Evolutionary conservation across 2,888 invertebrate genomes (phyloP).

Genomic region (Eugnorisma glareosa): DNA sequence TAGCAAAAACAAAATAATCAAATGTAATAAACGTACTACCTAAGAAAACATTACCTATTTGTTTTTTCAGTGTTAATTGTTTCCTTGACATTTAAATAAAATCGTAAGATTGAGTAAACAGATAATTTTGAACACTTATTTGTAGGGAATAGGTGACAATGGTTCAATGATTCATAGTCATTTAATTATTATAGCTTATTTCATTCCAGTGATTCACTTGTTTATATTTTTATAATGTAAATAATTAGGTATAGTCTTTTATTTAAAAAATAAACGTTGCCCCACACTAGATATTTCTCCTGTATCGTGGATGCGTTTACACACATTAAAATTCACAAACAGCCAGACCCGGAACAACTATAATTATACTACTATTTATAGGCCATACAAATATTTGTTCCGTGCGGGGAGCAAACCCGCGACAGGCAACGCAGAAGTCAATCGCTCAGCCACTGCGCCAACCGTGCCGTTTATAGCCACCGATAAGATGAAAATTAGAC

Average conservation of each 20-base stretch:
- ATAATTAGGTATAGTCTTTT: too few relatives aligned
- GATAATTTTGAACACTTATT: neutral
- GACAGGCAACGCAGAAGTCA: too few relatives aligned
- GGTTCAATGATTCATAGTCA: neutral
- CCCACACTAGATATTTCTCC: too few relatives aligned
- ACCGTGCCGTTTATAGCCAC: neutral
- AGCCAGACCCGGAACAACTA: too few relatives aligned
- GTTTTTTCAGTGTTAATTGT: neutral
- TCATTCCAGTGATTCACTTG: neutral
- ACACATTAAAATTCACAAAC: too few relatives aligned
- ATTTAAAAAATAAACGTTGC: too few relatives aligned
- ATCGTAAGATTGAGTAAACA: neutral
- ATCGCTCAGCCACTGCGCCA: too few relatives aligned
- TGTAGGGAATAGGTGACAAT: neutral
- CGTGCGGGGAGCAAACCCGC: too few relatives aligned
- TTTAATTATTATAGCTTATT: neutral
- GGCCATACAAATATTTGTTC: too few relatives aligned
- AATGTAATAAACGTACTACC: neutral
- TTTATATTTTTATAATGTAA: too few relatives aligned
- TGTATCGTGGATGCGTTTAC: too few relatives aligned
- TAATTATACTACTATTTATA: too few relatives aligned
- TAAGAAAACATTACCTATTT: neutral
- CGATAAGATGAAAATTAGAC: neutral
- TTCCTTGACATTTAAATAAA: conserved; percentile 2
- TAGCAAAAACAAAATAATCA: neutral